Evolutionary conservation across 1,140 invertebrate species (phyloP), one percentile per base, ranked within the genome.

Genomic region (Drosophila arizonae): DNA sequence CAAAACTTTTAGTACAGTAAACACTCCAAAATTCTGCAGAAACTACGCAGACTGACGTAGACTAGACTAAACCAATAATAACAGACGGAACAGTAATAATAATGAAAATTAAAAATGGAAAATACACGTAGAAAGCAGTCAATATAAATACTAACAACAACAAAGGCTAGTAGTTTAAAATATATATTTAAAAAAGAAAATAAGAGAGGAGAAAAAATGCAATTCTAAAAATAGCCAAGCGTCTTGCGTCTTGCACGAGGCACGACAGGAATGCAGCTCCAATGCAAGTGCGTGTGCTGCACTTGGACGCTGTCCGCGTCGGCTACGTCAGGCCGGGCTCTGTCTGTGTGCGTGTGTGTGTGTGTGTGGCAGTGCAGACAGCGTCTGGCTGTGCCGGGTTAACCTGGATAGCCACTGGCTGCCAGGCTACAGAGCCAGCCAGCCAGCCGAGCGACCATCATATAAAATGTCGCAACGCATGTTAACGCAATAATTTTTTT

Each of bases 391-490:
- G 55, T 46, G 67, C 70, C 75, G 26, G 52, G 39, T 54, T 60
- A 73, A 66, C 65, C 77, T 69, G 75, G 77, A 72, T 65, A 68
- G 57, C 57, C 57, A 60, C 57, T 36, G 30, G 51, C 51, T 28
- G 30, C 51, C 52, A 54, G 52, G 26, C 71, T 24, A 62, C 45
- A 15, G 43, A 48, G 15, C 43, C 17, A 66, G 50, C 50, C 26
- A 52, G 24, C 56, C 62, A 69, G 64, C 21, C 36, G 41, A 54
- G 17, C 55, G 67, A 65, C 67, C 69, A 63, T 77, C 80, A 62
- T 65, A 84, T 70, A 82, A 77, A 88, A 84, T 88, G 79, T 87
- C 77, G 73, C 80, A 88, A 77, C 60, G 72, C 79, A 76, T 88
- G 84, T 84, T 88, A 88, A 84, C 62, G 74, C 84, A 72, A 84